Conservation (phyloP, 2,797 vertebrate species). For the Kryptolebias ocellatus region DNA sequence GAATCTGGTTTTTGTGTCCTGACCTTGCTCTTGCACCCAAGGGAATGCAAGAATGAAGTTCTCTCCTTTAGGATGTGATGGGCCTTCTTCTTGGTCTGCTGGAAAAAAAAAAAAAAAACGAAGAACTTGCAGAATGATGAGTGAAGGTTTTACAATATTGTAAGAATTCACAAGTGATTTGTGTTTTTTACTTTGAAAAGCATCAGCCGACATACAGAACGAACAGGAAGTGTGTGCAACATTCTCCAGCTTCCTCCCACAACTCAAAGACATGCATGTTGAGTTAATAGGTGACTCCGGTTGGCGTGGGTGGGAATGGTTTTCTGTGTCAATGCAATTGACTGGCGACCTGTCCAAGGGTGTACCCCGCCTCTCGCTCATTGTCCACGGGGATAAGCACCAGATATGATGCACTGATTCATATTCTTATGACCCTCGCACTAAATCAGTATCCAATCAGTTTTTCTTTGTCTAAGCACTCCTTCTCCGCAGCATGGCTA, state of each 20-base stretch:
- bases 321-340: constrained; percentile 9
- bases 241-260: not conserved
- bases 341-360: constrained; percentile 20
- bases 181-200: constrained; percentile 5
- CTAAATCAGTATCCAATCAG: constrained; percentile 77
- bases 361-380: constrained; percentile 9
- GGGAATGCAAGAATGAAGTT: constrained; percentile 26
- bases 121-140: too few relatives aligned
- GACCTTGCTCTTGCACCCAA: constrained; percentile 46
- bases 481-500: constrained; percentile 60
- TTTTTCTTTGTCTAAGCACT: constrained; percentile 74
- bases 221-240: not conserved
- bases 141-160: too few relatives aligned
- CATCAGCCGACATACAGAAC: not conserved
- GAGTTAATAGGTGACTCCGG: constrained; percentile 18
- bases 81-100: not conserved
- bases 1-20: constrained; percentile 56
- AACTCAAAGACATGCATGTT: constrained; percentile 12
- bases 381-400: constrained; percentile 24
- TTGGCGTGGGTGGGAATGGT: constrained; percentile 6
- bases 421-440: constrained; percentile 57
- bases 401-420: constrained; percentile 71
- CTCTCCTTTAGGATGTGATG: constrained; percentile 29
- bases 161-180: not conserved
- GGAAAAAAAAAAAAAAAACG: too few relatives aligned